Base-by-base conservation (phyloP, 1,140 invertebrate genomes). In the Eulimnadia texana region DNA sequence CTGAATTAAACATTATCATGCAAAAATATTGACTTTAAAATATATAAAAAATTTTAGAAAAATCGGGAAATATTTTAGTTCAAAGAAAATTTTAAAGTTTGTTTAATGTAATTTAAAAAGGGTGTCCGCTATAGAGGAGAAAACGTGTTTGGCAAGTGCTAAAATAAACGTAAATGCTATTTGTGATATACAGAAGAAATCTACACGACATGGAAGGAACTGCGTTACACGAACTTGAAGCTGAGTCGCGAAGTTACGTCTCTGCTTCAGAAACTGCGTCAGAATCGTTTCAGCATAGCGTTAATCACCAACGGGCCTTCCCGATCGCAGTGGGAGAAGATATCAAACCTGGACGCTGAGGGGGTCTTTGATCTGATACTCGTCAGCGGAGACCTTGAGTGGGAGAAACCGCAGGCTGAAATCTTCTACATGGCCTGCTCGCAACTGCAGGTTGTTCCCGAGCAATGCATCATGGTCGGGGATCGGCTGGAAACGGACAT, bases 401-500 rank as follows among this genome's bases (percentile, higher is more conserved):
- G 84, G 81, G 86, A 89, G 72, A 91, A 91, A 69, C 87, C 88
- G 0, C 77, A 88, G 67, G 76, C 81, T 61, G 79, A 83, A 69
- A 89, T 90, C 70, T 73, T 72, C 63, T 67, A 72, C 23, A 79
- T 84, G 64, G 87, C 86, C 6, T 90, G 85, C 73, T 79, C 82
- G 67, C 78, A 76, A 66, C 78, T 90, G 33, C 77, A 80, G 61
- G 83, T 90, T 9, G 74, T 80, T 65, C 81, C 87, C 0, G 70
- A 78, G 19, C 79, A 82, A 65, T 90, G 86, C 72, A 79, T 88
- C 64, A 90, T 92, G 86, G 82, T 91, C 66, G 88, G 88, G 10
- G 88, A 90, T 68, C 88, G 87, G 70, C 70, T 90, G 62, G 85
- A 90, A 70, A 89, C 87, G 10, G 88, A 90, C 72, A 90, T 91